Base-by-base conservation (phyloP, 2,888 invertebrate species). In the Cremastinae sp. region DNA sequence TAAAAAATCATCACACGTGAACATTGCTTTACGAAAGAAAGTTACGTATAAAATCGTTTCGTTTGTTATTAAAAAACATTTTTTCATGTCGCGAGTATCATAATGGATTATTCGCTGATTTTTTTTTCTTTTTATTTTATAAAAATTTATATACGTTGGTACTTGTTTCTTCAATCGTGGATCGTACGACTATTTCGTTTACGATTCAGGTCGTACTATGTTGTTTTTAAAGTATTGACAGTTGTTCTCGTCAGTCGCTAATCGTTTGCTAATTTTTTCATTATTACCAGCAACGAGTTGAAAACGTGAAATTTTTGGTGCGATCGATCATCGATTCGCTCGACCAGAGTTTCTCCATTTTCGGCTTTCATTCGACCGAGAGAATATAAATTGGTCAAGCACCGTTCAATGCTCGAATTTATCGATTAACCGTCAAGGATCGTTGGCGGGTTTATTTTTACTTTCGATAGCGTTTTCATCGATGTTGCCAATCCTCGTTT, bases 371-470 rank as follows among this genome's bases (percentile, higher is more conserved):
- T 53, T 54, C 3, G 38, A 16, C 36, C 47, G 14, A 16, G 10
- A 53, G 47, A 54, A 54, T 34, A 54, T 62, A 38, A 62, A 62
- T 20, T 20, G 22, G 28, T 43, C 28, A 45, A 12, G 4, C 12
- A 47, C n/a, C 34, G 34, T 38, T 14, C 28, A 9, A 14, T 49
- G 18, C 14, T n/a, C n/a, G 34, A 53, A 69, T 68, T 14, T 9
- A 51, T 49, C n/a, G 22, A 58, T 76, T 20, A 59, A 47, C 47
- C 64, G 64, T 72, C 45, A 49, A 18, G n/a, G 61, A 51, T 28
- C 9, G 12, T 9, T 1, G 12, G 7, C n/a, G 56, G 5, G 56
- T 54, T 58, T 59, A 59, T 16, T 58, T 47, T 16, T 28, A 51
- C 9, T 16, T 20, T 58, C 64, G 53, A 64, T 53, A 8, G 41